Base-by-base conservation (phyloP, 1,140 invertebrate species). In the Aphidius ervi region DNA sequence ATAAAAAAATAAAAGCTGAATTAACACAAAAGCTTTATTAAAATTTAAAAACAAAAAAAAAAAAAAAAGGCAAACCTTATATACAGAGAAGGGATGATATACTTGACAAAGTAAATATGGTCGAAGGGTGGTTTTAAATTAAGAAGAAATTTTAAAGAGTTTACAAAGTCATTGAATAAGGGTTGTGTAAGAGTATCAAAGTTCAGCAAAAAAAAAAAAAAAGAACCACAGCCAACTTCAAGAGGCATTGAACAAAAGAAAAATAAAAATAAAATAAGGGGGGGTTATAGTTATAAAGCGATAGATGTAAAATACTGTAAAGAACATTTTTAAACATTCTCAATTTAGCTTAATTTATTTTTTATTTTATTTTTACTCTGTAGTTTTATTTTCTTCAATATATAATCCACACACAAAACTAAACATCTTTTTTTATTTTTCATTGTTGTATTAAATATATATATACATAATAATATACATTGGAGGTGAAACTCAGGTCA, bases 261-360 rank as follows among this genome's bases (percentile, higher is more conserved):
- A 67, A 68, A 65, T 71, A 67, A 66, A 71, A 74, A 73, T 70
- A 70, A 55, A 69, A 68, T 61, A 48, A 62, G 50, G 58, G 50
- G 58, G 53, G 49, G 40, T 62, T 54, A 46, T 61, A 63, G 59
- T 16, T 16, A 16, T 16, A 31, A 31, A 2, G 23, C 23, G 4
- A 31, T 31, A 31, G 23, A 31, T 31, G 23, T 31, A 31, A 31
- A 31, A 31, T 31, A 31, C 23, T 31, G 23, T 31, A 1, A 31
- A 3, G 23, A 31, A 16, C 16, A 16, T 16, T 16, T 16, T 16
- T 16, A 16, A 16, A 16, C 16, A 16, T 16, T 16, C 16, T 16
- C 16, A 16, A 31, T 31, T 31, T 31, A 31, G 4, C 23, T 31
- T 1, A 31, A 31, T 3, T 3, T 3, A 31, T 3, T 31, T 31